Base-by-base conservation (phyloP, 2,888 invertebrate genomes). In the Lycia hirtaria region DNA sequence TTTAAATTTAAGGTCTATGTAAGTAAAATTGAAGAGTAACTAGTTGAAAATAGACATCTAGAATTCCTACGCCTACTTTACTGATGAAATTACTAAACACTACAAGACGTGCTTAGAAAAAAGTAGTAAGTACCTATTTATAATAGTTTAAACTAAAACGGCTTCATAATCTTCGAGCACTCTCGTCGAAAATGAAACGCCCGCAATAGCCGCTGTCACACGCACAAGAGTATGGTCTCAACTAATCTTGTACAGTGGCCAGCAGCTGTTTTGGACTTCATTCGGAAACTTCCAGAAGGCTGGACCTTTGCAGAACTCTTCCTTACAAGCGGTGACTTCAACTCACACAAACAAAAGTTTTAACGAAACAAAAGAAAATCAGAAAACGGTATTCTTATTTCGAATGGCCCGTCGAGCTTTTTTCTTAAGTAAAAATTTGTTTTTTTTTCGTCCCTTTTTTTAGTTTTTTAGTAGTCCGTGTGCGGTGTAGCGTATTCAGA, bases 171-270 rank as follows among this genome's bases (percentile, higher is more conserved):
- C 64, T 73, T 65, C 57, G 44, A 30, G 55, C 26, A 37, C 56
- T 56, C 64, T 71, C 78, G 93, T 76, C 76, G 93, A 83, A 75
- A 80, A 88, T 93, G 93, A 93, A 94, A 92, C 81, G 91, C 95
- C 96, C 96, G 97, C 96, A 96, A 97, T 97, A 97, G 97, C 97
- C 97, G 97, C 97, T 97, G 97, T 97, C 97, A 97, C 97, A 97
- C 97, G 97, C 97, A 97, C 97, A 97, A 97, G 97, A 97, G 97
- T 97, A 96, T 95, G 83, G 79, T 84, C 93, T 51, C 95, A 71
- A 88, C 91, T 97, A 97, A 96, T 97, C 97, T 97, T 97, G 97
- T 96, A 96, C 97, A 97, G 97, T 97, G 97, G 96, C 97, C 97
- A 97, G 97, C 97, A 97, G 97, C 97, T 97, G 96, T 95, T 96